Evolutionary conservation across 2,888 invertebrate species (phyloP), one percentile per base, ranked within the genome.

Genomic region (Euclidia mi): DNA sequence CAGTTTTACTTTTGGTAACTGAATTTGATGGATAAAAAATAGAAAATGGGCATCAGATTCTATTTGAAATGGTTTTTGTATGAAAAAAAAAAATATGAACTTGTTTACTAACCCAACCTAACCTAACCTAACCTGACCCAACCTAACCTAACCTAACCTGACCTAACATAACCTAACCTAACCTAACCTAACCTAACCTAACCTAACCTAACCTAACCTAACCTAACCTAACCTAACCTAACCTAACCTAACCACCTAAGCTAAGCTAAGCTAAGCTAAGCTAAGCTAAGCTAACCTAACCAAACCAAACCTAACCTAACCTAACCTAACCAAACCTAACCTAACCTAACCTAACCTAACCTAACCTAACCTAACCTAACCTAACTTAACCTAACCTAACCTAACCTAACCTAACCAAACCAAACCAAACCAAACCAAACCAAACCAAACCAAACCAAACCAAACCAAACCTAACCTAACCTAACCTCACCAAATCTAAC

Each of bases 331-430:
- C 25, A 17, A 40, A 38, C 25, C 25, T 28, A 48, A 48, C 37
- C 25, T 28, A 48, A 48, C 28, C 37, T 38, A 48, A 48, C 48
- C 37, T 40, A 48, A 37, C 37, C 37, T 38, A 48, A 48, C 37
- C 40, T 37, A 62, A 62, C 62, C 62, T 57, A 56, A 56, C 56
- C 60, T 56, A 60, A 61, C 61, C 61, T 61, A 61, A 56, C 61
- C 61, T 61, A 61, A 61, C 61, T 56, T 59, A 59, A 60, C 59
- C 59, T 60, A 60, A 59, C 50, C 59, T 55, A 55, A 60, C 59
- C 56, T 50, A 48, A 50, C 56, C 56, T 49, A 50, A 50, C 56
- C 56, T 50, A 50, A 56, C 56, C 50, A 46, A 56, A 56, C 56
- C 56, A 50, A 56, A 56, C 56, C 56, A 50, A 56, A 56, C 50